Percentiles rank a stretch among this genome's conserved stretches.
Evolutionary conservation across 2,797 vertebrate species (phyloP).

Genomic region (Podargus strigoides): DNA sequence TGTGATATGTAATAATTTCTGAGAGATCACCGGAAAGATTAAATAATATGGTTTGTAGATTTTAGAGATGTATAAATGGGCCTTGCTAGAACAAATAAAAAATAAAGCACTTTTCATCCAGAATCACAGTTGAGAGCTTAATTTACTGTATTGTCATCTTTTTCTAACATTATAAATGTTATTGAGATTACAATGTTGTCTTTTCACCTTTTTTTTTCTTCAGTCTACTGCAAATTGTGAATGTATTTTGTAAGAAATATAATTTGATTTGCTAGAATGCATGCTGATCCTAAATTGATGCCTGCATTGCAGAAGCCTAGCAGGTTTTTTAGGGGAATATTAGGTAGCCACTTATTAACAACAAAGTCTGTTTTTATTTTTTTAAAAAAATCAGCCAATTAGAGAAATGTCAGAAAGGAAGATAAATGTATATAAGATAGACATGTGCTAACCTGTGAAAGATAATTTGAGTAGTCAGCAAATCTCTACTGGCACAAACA

Average conservation of each 20-base stretch:
- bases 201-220: background rate
- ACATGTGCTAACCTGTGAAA: constrained; percentile 5
- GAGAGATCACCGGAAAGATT: background rate
- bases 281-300: background rate
- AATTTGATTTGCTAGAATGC: background rate
- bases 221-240: background rate
- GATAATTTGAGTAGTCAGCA: constrained; percentile 38
- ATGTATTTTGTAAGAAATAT: background rate
- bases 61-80: background rate
- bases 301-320: background rate
- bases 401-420: background rate
- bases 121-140: background rate
- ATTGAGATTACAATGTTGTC: background rate
- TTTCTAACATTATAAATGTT: background rate
- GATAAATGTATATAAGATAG: background rate
- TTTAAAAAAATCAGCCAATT: background rate
- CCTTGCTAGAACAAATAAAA: background rate
- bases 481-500: constrained; percentile 23
- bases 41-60: background rate
- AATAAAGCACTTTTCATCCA: background rate
- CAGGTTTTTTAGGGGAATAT: background rate
- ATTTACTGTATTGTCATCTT: background rate
- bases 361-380: background rate
- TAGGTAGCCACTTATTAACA: background rate
- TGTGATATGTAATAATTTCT: background rate